These are phyloP conservation scores for Prochilodus magdalenae DNA, from an alignment of 2,113 vertebrate species.

Conservation along the genomic window DNA sequence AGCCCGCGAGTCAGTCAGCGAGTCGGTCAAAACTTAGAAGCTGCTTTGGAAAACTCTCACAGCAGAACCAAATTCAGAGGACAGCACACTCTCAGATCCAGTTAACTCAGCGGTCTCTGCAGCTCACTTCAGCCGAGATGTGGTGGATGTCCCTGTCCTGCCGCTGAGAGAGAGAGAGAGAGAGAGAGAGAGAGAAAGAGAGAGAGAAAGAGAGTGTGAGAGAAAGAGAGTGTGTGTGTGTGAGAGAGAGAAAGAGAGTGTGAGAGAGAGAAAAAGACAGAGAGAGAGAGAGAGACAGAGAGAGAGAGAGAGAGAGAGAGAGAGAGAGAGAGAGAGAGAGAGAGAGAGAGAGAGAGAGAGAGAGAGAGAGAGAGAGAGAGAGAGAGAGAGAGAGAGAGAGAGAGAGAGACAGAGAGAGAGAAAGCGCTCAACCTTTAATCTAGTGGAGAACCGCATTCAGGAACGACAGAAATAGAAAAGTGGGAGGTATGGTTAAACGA, in stretches of 20 bases:
- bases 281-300: too few species aligned
- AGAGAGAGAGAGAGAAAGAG: background rate
- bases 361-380: conserved; percentile 3
- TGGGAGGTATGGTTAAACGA: background rate
- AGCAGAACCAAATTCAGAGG: too few species aligned
- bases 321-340: background rate
- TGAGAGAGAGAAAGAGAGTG: background rate
- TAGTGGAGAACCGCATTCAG: background rate
- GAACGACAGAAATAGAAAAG: background rate
- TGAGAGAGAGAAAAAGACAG: background rate
- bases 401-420: background rate
- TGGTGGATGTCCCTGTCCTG: too few species aligned
- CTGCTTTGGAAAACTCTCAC: too few species aligned
- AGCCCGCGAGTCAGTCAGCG: background rate
- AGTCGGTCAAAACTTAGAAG: too few species aligned
- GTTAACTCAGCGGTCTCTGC: background rate
- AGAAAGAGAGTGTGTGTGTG: background rate
- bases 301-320: background rate
- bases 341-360: background rate
- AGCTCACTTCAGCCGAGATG: too few species aligned
- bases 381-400: background rate
- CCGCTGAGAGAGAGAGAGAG: background rate
- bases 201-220: background rate
- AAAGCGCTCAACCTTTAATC: background rate
- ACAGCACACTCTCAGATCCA: too few species aligned